These are phyloP conservation scores for Cinclus mexicanus DNA, from an alignment of 2,113 vertebrate genomes.

Conservation along the genomic window DNA sequence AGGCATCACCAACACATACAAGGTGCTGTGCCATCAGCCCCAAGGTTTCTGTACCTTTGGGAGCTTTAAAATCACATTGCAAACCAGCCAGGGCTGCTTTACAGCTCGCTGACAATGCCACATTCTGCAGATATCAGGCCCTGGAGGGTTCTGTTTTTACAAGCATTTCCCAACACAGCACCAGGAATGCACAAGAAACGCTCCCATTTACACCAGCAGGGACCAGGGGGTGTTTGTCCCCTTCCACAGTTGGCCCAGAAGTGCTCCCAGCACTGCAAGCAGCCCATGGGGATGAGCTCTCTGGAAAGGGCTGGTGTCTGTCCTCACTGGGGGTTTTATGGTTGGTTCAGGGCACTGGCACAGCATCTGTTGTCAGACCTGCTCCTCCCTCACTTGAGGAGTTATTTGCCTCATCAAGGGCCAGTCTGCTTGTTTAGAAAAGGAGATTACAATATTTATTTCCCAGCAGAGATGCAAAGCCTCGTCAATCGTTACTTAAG, in stretches of 20 bases:
- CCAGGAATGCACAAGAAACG: background rate
- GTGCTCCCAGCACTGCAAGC: background rate
- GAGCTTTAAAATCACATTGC: background rate
- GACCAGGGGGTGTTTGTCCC: background rate
- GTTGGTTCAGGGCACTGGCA: background rate
- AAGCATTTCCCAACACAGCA: background rate
- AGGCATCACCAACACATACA: background rate
- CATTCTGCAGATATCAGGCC: slow-evolving; percentile 12
- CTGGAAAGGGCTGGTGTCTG: background rate
- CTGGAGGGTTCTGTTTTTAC: background rate
- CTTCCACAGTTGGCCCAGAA: background rate
- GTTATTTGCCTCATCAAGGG: background rate
- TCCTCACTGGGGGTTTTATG: background rate
- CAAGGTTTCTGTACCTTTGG: slow-evolving; percentile 13
- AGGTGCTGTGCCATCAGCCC: background rate
- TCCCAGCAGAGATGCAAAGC: slow-evolving; percentile 18
- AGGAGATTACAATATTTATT: slow-evolving; percentile 12
- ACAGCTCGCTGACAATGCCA: slow-evolving; percentile 40
- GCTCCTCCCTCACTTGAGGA: background rate
- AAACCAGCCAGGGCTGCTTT: slow-evolving; percentile 38
- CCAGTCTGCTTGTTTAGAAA: slow-evolving; percentile 15
- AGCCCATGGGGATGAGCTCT: background rate
- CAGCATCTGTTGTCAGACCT: background rate
- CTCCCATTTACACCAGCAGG: background rate
- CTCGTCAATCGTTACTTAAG: slow-evolving; percentile 4